Evolutionary conservation across 2,113 vertebrate species (phyloP).

Genomic region (Carlito syrichta): DNA sequence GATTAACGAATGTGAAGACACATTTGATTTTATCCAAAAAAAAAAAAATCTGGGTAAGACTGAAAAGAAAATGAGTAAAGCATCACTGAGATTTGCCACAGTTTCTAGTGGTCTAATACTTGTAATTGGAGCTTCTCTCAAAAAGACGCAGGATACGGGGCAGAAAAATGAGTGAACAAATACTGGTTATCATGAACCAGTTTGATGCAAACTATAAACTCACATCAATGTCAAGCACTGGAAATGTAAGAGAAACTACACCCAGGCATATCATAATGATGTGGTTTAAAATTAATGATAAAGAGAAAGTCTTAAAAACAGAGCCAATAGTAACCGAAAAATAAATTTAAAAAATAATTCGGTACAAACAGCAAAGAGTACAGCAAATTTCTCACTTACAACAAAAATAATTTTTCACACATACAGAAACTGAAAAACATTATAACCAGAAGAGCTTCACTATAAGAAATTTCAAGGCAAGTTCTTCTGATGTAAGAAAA

Average conservation of each 20-base stretch:
- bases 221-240: neutral
- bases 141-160: too few species aligned
- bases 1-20: neutral
- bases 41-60: neutral
- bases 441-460: neutral
- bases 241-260: neutral
- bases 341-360: too few species aligned
- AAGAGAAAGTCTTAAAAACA: neutral
- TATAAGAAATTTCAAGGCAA: neutral
- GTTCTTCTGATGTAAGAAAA: neutral
- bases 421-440: neutral
- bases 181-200: neutral
- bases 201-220: neutral
- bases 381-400: neutral
- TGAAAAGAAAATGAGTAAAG: neutral
- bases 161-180: neutral
- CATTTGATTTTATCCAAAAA: neutral
- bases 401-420: neutral
- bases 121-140: neutral
- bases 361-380: neutral
- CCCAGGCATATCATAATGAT: neutral
- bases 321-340: too few species aligned
- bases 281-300: neutral
- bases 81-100: neutral
- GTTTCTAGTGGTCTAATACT: neutral